Evolutionary conservation across 2,888 invertebrate genomes (phyloP).

Genomic region (Drosophila antonietae): DNA sequence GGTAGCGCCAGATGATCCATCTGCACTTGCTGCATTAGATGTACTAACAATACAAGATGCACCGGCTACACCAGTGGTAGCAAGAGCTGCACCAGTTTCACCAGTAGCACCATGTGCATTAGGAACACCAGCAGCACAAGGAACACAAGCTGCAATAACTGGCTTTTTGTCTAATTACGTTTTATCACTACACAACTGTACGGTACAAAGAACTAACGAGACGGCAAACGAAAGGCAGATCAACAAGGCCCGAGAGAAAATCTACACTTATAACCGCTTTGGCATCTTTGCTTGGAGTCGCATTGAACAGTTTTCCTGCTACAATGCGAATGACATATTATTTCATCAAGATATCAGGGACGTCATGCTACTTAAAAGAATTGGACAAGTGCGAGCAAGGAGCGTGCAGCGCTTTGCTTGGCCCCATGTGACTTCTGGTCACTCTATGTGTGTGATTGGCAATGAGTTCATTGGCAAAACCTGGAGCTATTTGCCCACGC

Average conservation of each 20-base stretch:
- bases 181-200: no score
- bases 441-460: conserved; percentile 44
- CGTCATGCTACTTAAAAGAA: background rate
- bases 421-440: conserved; percentile 39
- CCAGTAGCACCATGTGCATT: no score
- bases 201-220: no score
- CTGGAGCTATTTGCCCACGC: conserved; percentile 50
- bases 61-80: no score
- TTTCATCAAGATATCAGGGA: background rate
- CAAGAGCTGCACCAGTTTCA: no score
- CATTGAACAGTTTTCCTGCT: conserved; percentile 2
- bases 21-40: no score
- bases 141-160: no score
- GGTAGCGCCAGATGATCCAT: no score
- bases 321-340: conserved; percentile 1
- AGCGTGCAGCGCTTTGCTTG: conserved; percentile 49
- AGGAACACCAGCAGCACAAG: no score
- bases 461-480: conserved; percentile 49
- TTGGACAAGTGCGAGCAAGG: conserved; percentile 5
- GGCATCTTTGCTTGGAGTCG: conserved; percentile 34
- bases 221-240: no score
- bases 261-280: conserved; percentile 6
- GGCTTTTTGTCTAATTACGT: no score
- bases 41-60: no score
- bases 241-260: background rate